Conservation (phyloP, 2,888 invertebrate genomes). For the Brenthis ino region DNA sequence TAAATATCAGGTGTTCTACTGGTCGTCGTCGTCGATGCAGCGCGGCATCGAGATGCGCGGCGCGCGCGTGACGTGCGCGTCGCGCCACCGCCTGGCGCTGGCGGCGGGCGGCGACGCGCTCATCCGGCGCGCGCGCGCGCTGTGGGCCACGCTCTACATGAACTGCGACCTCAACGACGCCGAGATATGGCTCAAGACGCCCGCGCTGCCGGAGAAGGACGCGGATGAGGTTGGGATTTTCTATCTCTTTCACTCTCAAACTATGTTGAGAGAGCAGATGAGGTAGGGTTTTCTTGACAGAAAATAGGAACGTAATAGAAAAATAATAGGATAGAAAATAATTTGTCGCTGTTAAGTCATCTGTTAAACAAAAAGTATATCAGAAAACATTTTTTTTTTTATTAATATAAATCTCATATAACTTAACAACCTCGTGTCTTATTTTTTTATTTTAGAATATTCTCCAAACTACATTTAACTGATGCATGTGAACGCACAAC, state of each 20-base stretch:
- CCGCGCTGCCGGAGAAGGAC: constrained; percentile 65
- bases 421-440: no score
- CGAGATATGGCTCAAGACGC: constrained; percentile 95
- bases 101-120: constrained; percentile 90
- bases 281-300: no score
- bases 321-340: no score
- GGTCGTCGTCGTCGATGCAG: constrained; percentile 98
- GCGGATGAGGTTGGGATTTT: constrained; percentile 48
- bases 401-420: no score
- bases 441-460: no score
- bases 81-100: constrained; percentile 88
- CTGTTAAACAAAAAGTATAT: no score
- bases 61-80: constrained; percentile 90
- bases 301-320: no score
- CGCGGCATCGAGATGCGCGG: constrained; percentile 94
- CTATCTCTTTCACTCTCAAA: constrained; percentile 33
- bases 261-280: no score
- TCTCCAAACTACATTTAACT: no score
- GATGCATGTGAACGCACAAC: no score
- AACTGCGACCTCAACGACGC: constrained; percentile 96
- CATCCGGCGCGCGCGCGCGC: constrained; percentile 91
- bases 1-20: constrained; percentile 88
- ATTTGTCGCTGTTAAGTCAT: no score
- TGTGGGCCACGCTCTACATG: constrained; percentile 96
- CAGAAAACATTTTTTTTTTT: no score